Conservation (phyloP, 1,140 invertebrate species). For the Zaprionus africanus region DNA sequence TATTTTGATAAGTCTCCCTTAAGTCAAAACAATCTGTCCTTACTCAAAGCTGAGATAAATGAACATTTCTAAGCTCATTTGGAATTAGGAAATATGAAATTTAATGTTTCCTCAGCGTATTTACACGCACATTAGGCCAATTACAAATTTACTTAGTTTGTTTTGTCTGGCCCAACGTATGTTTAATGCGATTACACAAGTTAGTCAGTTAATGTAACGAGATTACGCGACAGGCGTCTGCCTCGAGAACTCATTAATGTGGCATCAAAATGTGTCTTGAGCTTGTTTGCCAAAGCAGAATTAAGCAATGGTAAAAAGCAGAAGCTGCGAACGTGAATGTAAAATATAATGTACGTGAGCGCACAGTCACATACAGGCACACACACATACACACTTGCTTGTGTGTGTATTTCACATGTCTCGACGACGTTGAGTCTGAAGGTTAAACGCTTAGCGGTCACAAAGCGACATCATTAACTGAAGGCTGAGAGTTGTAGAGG, state of each 20-base stretch:
- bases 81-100: background rate
- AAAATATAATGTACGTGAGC: conserved; percentile 59
- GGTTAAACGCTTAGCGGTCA: conserved; percentile 77
- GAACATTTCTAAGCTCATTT: background rate
- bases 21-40: too few relatives aligned
- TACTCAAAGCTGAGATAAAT: background rate
- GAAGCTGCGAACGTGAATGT: conserved; percentile 61
- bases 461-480: conserved; percentile 75
- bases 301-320: conserved; percentile 58
- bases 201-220: conserved; percentile 35
- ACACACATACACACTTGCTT: conserved; percentile 5
- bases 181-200: conserved; percentile 21
- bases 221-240: conserved; percentile 39
- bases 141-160: conserved; percentile 16
- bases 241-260: conserved; percentile 73
- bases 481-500: conserved; percentile 36
- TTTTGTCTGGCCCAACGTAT: background rate
- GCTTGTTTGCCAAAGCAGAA: conserved; percentile 67
- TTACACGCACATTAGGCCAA: background rate
- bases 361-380: background rate
- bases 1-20: too few relatives aligned
- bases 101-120: background rate
- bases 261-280: conserved; percentile 64
- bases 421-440: conserved; percentile 54
- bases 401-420: too few relatives aligned